A percentile compares a stretch with the other conserved stretches of the same genome.
Evolutionary conservation across 64 coral and sea anemone species (phyloP).

Genomic region (Actinia tenebrosa): DNA sequence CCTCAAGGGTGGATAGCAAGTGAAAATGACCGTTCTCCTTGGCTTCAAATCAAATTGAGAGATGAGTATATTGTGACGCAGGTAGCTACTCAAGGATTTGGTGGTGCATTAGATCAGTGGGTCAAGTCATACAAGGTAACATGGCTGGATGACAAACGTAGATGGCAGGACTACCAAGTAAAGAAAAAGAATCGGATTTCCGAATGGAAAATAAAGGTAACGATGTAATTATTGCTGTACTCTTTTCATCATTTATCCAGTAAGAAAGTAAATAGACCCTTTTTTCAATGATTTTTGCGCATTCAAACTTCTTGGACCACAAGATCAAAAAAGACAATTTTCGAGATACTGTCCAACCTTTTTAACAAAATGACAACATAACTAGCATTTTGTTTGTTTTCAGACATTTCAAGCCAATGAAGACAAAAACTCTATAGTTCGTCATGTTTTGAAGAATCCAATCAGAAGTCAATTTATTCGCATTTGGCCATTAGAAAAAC

Average conservation of each 20-base stretch:
- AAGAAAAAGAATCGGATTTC: not conserved
- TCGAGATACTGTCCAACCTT: not conserved
- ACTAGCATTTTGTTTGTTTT: not conserved
- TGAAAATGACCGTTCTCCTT: slow-evolving; percentile 31
- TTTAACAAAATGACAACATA: not conserved
- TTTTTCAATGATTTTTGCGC: no score
- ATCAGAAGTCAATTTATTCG: slow-evolving; percentile 36
- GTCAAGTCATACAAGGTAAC: slow-evolving; percentile 48
- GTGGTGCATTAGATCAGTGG: slow-evolving; percentile 48
- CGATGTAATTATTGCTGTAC: not conserved
- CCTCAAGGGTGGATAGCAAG: slow-evolving; percentile 61
- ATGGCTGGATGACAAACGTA: slow-evolving; percentile 34
- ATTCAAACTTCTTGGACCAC: no score
- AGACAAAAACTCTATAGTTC: slow-evolving; percentile 39
- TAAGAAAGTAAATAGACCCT: no score
- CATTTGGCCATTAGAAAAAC: slow-evolving; percentile 44
- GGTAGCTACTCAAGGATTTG: slow-evolving; percentile 62
- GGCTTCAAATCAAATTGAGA: slow-evolving; percentile 46
- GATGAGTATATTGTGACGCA: slow-evolving; percentile 40
- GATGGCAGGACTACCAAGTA: slow-evolving; percentile 1
- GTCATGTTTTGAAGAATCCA: slow-evolving; percentile 26
- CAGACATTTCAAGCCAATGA: slow-evolving; percentile 63
- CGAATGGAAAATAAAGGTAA: not conserved
- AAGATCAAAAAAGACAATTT: no score
- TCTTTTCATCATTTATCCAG: no score